Conservation (phyloP, 2,888 invertebrate genomes). For the Sinodicranocentrus sp. region DNA sequence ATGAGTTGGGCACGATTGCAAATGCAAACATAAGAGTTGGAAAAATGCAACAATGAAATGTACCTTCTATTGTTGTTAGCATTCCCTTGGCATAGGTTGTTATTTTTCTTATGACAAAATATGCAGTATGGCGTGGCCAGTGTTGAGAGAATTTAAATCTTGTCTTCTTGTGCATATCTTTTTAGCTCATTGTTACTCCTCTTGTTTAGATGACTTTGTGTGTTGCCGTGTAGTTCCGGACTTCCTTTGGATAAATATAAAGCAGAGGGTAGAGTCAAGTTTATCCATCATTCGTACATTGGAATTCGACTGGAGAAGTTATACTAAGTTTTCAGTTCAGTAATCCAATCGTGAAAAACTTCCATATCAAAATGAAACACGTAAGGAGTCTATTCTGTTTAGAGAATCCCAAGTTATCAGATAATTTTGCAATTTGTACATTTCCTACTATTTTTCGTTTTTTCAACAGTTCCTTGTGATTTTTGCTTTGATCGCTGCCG, state of each 20-base stretch:
- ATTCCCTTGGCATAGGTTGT: slow-evolving; percentile 54
- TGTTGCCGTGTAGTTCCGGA: slow-evolving; percentile 38
- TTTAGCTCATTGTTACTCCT: background rate
- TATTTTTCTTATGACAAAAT: background rate
- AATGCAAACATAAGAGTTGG: background rate
- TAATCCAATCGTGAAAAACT: slow-evolving; percentile 32
- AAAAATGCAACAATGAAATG: slow-evolving; percentile 58
- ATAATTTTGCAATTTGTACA: background rate
- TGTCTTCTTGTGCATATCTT: background rate
- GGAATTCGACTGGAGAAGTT: slow-evolving; percentile 52
- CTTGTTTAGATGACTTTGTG: background rate
- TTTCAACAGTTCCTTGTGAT: slow-evolving; percentile 49
- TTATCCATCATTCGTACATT: slow-evolving; percentile 49
- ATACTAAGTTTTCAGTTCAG: slow-evolving; percentile 4
- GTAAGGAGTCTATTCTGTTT: slow-evolving; percentile 27
- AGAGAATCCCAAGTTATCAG: too few species aligned
- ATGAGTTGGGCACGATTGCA: background rate
- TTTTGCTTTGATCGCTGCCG: slow-evolving; percentile 50
- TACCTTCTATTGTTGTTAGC: slow-evolving; percentile 36
- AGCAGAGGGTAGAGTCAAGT: background rate
- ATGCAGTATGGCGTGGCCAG: slow-evolving; percentile 47
- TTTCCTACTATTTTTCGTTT: slow-evolving; percentile 7
- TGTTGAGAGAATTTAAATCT: slow-evolving; percentile 17
- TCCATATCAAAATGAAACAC: slow-evolving; percentile 55
- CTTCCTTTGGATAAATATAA: slow-evolving; percentile 45